Percentiles rank a stretch among this genome's conserved stretches.
These are phyloP conservation scores for Drosophila bifasciata DNA, from an alignment of 1,140 invertebrate genomes.

Conservation along the genomic window DNA sequence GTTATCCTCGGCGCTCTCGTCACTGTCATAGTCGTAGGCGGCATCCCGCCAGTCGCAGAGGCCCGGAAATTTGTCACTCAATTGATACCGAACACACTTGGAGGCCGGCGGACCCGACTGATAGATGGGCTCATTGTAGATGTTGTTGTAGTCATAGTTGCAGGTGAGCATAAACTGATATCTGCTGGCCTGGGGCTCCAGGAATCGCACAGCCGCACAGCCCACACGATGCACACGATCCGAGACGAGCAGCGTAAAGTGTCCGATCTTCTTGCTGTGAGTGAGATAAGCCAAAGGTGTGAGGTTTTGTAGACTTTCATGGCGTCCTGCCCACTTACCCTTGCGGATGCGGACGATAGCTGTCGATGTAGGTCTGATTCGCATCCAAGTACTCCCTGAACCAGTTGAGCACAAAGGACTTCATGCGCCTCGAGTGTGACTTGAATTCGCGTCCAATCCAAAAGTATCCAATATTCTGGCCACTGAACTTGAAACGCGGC, in stretches of 20 bases:
- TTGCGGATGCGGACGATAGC: constrained; percentile 64
- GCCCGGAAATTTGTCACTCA: constrained; percentile 58
- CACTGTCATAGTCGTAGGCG: constrained; percentile 41
- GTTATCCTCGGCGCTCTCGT: constrained; percentile 49
- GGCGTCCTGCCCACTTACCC: constrained; percentile 41
- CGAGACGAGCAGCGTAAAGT: constrained; percentile 69
- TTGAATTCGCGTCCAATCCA: constrained; percentile 77
- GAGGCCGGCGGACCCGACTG: constrained; percentile 57
- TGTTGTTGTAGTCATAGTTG: constrained; percentile 77
- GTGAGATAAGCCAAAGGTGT: no score
- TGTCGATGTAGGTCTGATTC: constrained; percentile 72
- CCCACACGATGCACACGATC: constrained; percentile 73
- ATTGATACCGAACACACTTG: constrained; percentile 51
- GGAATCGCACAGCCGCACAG: constrained; percentile 68
- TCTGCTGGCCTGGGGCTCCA: constrained; percentile 34
- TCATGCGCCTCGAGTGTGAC: constrained; percentile 76
- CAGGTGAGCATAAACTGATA: constrained; percentile 72
- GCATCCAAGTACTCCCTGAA: constrained; percentile 74
- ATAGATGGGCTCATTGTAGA: constrained; percentile 67
- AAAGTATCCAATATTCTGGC: constrained; percentile 79
- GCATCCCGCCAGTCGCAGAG: constrained; percentile 65
- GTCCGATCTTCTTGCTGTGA: constrained; percentile 72
- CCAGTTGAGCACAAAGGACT: constrained; percentile 76
- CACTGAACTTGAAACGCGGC: constrained; percentile 56
- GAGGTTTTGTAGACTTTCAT: no score